A percentile compares a stretch with the other conserved stretches of the same genome.
These are phyloP conservation scores for Hipposideros larvatus DNA, from an alignment of 2,797 vertebrate species.

Conservation along the genomic window DNA sequence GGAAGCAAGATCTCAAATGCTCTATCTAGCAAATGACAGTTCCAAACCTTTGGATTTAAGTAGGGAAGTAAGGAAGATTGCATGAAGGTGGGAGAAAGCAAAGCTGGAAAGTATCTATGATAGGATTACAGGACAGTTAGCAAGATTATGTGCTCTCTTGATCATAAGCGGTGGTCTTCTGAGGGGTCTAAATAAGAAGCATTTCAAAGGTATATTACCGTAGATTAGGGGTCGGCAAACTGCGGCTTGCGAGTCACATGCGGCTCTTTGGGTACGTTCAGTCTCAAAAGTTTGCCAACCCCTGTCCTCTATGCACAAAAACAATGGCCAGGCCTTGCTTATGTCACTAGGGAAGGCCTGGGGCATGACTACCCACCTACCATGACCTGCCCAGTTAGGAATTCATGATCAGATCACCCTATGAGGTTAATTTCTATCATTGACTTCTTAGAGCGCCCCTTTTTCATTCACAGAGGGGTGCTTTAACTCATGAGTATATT, in stretches of 20 bases:
- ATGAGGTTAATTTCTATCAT: background rate
- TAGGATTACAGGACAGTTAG: background rate
- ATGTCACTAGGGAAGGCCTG: background rate
- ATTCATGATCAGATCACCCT: background rate
- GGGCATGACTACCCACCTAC: background rate
- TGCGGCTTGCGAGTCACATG: no score
- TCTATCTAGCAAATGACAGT: background rate
- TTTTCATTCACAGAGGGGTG: background rate
- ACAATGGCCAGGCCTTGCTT: background rate
- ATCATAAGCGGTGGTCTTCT: background rate
- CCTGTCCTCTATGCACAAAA: background rate
- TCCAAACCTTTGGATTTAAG: background rate
- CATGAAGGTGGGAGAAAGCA: background rate
- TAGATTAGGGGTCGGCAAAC: no score
- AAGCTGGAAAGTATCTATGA: background rate
- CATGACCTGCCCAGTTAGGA: background rate
- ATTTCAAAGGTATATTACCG: background rate
- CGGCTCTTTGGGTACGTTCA: no score
- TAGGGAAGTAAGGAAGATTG: background rate
- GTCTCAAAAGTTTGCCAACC: no score
- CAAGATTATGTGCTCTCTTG: background rate
- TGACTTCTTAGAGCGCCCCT: background rate
- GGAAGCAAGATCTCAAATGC: background rate
- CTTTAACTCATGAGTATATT: slow-evolving; percentile 14
- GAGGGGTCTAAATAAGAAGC: background rate